These are phyloP conservation scores for Nephrotoma flavescens DNA, from an alignment of 2,888 invertebrate species.

Conservation along the genomic window DNA sequence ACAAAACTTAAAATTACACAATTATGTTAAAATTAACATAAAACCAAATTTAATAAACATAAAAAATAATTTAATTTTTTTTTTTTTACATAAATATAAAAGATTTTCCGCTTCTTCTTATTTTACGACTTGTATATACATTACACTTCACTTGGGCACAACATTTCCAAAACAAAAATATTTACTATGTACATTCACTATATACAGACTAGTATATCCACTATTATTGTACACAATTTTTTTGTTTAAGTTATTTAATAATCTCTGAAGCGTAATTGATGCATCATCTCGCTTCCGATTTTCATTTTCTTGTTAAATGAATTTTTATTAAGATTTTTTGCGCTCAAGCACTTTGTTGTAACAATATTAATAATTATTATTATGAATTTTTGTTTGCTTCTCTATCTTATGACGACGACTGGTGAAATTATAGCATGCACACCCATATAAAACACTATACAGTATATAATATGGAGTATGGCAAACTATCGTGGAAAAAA, in stretches of 20 bases:
- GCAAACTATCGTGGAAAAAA: neutral
- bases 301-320: neutral
- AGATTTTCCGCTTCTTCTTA: neutral
- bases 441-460: neutral
- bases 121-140: neutral
- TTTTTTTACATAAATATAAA: neutral
- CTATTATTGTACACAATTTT: neutral
- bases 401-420: neutral
- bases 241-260: neutral
- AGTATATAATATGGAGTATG: neutral
- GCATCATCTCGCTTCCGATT: neutral
- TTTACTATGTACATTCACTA: neutral
- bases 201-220: neutral
- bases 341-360: neutral
- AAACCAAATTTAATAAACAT: neutral
- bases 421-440: neutral
- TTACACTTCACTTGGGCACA: neutral
- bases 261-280: neutral
- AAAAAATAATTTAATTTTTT: neutral
- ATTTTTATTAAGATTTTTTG: neutral
- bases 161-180: neutral
- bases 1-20: neutral
- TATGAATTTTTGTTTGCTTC: neutral
- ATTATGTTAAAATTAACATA: neutral
- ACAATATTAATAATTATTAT: neutral